Percentiles rank a stretch among this genome's conserved stretches.
phyloP scores from a whole-genome alignment of 1,140 invertebrate genomes.

The Potamilus streckersoni region DNA sequence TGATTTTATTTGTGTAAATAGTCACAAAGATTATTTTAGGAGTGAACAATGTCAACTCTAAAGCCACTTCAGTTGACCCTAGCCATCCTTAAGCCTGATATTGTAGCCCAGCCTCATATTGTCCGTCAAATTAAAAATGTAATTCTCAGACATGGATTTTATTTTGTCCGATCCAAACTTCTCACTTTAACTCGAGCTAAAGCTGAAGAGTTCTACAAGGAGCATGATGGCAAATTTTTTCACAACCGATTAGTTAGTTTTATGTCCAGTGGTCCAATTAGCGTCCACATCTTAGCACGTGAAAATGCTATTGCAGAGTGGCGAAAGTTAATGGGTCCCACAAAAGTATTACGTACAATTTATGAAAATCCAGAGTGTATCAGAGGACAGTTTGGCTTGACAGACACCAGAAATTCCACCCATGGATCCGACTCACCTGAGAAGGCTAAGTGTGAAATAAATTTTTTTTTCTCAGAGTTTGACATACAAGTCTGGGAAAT shows the following conservation, averaged over 20 bases:
- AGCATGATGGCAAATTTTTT: conserved; percentile 88
- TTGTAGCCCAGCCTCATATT: conserved; percentile 56
- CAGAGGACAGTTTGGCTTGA: conserved; percentile 84
- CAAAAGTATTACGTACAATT: conserved; percentile 81
- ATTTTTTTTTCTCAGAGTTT: conserved; percentile 87
- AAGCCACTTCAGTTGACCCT: conserved; percentile 50
- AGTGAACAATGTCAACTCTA: too few species aligned
- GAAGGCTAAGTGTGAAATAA: conserved; percentile 82
- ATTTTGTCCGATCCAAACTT: conserved; percentile 79
- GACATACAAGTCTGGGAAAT: conserved; percentile 70
- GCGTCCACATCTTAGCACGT: conserved; percentile 81
- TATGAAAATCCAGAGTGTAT: conserved; percentile 82
- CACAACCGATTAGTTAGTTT: conserved; percentile 87
- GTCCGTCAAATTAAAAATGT: conserved; percentile 67
- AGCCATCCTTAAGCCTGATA: conserved; percentile 63
- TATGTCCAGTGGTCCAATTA: conserved; percentile 87
- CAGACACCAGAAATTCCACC: conserved; percentile 91
- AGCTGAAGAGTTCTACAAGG: conserved; percentile 84
- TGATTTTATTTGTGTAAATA: too few species aligned
- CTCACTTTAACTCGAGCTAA: conserved; percentile 74
- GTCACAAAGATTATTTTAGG: too few species aligned
- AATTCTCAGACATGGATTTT: conserved; percentile 80
- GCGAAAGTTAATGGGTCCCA: conserved; percentile 88
- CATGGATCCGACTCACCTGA: conserved; percentile 91
- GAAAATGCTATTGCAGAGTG: conserved; percentile 83